Evolutionary conservation across 2,113 vertebrate species (phyloP).

Genomic region (Corydoras sp.): DNA sequence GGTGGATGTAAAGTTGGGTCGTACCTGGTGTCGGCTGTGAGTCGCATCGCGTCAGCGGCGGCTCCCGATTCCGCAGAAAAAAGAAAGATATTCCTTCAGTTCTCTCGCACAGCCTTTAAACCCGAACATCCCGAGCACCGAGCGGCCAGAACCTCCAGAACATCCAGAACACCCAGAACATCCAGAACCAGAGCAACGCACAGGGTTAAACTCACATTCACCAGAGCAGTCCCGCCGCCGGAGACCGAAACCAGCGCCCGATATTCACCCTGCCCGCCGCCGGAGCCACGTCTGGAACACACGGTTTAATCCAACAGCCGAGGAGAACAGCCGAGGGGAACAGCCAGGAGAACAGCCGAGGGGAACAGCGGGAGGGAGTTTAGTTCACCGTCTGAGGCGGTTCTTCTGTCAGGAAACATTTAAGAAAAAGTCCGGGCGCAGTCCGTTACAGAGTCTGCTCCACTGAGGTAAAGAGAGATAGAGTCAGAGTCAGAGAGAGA

Average conservation of each 20-base stretch:
- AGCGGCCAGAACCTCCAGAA: too few species aligned
- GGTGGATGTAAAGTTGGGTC: not conserved
- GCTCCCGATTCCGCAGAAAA: not conserved
- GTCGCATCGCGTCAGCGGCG: not conserved
- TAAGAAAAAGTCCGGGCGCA: not conserved
- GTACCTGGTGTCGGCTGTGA: not conserved
- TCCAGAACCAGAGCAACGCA: not conserved
- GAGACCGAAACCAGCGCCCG: too few species aligned
- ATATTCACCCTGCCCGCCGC: too few species aligned
- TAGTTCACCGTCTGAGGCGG: too few species aligned
- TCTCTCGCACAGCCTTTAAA: not conserved
- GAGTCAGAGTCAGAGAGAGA: not conserved
- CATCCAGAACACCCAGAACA: too few species aligned
- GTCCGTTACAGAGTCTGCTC: not conserved
- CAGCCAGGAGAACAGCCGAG: too few species aligned
- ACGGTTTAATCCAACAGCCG: too few species aligned
- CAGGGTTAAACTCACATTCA: not conserved
- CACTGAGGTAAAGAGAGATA: not conserved
- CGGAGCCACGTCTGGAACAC: too few species aligned
- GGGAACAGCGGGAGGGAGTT: too few species aligned
- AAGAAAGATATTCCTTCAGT: not conserved
- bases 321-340: too few species aligned
- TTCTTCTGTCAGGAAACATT: too few species aligned
- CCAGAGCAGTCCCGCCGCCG: too few species aligned
- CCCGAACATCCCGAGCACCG: not conserved